Percentiles rank a stretch among this genome's conserved stretches.
These are phyloP conservation scores for Callyntrura guangdongensis DNA, from an alignment of 2,888 invertebrate species.

Conservation along the genomic window DNA sequence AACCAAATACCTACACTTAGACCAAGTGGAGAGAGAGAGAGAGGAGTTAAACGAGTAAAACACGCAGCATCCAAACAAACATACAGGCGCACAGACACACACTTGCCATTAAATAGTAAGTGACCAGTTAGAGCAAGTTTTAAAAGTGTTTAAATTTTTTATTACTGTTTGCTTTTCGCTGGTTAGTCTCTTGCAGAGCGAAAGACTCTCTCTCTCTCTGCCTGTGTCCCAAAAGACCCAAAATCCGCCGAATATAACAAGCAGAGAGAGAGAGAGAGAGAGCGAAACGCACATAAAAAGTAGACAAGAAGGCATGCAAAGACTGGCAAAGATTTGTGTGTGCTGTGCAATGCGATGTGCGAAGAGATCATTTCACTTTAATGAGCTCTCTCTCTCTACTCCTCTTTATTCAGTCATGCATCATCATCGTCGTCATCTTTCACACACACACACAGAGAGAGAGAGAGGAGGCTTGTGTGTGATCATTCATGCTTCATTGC, in stretches of 20 bases:
- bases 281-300: neutral
- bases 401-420: conserved; percentile 53
- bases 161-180: conserved; percentile 42
- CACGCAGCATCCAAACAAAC: neutral
- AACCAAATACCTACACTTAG: too few relatives aligned
- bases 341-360: neutral
- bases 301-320: neutral
- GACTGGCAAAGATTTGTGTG: neutral
- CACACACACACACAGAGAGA: neutral
- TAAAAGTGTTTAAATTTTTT: conserved; percentile 38
- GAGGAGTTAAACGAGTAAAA: neutral
- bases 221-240: neutral
- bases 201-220: neutral
- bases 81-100: conserved; percentile 9
- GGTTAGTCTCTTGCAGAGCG: too few relatives aligned
- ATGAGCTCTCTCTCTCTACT: conserved; percentile 56
- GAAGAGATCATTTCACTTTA: conserved; percentile 64
- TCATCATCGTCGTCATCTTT: neutral
- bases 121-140: conserved; percentile 40
- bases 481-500: conserved; percentile 46
- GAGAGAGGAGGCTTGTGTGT: neutral
- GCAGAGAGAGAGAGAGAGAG: neutral
- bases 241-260: neutral
- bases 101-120: conserved; percentile 37
- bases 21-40: neutral